Percentiles rank a stretch among this genome's conserved stretches.
These are phyloP conservation scores for Macrobrachium nipponense DNA, from an alignment of 1,140 invertebrate genomes.

Conservation along the genomic window DNA sequence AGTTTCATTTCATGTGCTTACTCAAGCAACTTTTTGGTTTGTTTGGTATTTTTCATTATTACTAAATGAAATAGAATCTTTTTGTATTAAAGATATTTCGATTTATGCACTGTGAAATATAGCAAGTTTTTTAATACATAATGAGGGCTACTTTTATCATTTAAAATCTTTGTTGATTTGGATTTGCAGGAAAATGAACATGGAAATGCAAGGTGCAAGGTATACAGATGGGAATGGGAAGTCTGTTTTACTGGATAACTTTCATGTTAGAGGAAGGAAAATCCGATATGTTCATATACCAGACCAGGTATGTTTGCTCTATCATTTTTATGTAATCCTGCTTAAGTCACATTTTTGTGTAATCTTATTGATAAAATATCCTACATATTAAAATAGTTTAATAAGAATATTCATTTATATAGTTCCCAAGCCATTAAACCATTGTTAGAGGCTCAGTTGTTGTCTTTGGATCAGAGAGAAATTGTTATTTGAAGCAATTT, in stretches of 20 bases:
- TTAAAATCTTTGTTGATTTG: neutral
- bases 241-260: constrained; percentile 36
- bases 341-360: no score
- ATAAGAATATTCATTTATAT: no score
- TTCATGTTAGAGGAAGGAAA: constrained; percentile 56
- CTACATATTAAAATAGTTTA: no score
- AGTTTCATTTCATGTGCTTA: neutral
- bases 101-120: neutral
- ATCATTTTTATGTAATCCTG: neutral
- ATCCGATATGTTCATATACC: constrained; percentile 61
- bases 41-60: neutral
- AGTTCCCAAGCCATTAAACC: no score
- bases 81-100: neutral
- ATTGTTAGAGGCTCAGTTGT: no score
- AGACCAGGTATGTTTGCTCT: constrained; percentile 36
- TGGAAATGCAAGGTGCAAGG: constrained; percentile 46
- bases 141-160: neutral
- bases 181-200: constrained; percentile 61
- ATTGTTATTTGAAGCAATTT: no score
- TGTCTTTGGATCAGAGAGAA: no score
- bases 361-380: no score
- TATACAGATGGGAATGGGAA: constrained; percentile 59
- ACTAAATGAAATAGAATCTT: neutral
- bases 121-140: neutral
- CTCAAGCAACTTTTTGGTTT: neutral